Percentiles rank a stretch among this genome's conserved stretches.
Evolutionary conservation across 2,888 invertebrate species (phyloP).

Genomic region (Parapristionchus giblindavisi): DNA sequence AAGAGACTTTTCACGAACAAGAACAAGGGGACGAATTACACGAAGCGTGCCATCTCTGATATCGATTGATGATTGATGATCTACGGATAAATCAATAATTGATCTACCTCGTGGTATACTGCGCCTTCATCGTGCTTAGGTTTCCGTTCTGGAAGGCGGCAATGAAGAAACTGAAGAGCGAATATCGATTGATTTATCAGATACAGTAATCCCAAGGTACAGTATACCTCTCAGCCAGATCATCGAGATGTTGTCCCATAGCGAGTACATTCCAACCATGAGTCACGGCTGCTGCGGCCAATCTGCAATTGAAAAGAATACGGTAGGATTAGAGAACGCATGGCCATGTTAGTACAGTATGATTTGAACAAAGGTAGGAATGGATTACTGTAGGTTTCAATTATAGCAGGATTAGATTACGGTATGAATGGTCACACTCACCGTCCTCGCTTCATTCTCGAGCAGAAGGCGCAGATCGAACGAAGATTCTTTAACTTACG

Average conservation of each 20-base stretch:
- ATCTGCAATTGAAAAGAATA: slow-evolving; percentile 69
- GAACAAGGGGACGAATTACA: slow-evolving; percentile 86
- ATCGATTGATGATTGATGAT: slow-evolving; percentile 41
- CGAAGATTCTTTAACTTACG: slow-evolving; percentile 70
- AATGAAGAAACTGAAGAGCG: slow-evolving; percentile 75
- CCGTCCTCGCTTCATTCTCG: slow-evolving; percentile 75
- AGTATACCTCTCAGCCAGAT: slow-evolving; percentile 78
- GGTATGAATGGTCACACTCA: no score
- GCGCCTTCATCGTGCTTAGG: slow-evolving; percentile 81
- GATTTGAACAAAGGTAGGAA: no score
- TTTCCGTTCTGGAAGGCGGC: slow-evolving; percentile 84
- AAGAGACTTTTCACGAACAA: slow-evolving; percentile 82
- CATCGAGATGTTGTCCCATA: slow-evolving; percentile 85
- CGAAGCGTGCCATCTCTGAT: slow-evolving; percentile 82
- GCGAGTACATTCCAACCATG: slow-evolving; percentile 88
- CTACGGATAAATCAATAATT: not conserved
- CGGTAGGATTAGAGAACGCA: no score
- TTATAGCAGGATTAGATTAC: no score
- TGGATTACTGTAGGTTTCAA: no score
- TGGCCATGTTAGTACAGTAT: no score
- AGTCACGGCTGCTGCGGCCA: slow-evolving; percentile 81
- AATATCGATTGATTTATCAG: slow-evolving; percentile 71
- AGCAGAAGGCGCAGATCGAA: slow-evolving; percentile 80
- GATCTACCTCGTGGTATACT: slow-evolving; percentile 79
- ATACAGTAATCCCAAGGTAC: not conserved